phyloP scores from a whole-genome alignment of 2,797 vertebrate genomes.

The Acropternis orthonyx region DNA sequence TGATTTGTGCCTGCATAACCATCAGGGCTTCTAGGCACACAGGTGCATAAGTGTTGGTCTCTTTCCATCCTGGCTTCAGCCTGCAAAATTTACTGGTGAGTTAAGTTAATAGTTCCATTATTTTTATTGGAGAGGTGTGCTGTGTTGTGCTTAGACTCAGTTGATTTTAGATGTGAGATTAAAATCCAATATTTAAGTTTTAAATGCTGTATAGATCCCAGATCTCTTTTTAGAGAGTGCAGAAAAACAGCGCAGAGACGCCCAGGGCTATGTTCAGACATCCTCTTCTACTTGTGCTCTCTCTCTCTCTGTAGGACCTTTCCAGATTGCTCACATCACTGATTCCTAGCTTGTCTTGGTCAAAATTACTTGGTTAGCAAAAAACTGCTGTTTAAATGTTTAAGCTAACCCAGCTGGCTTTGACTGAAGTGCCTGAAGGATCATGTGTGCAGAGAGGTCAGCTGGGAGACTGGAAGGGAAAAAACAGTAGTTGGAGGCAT shows the following conservation, averaged over 20 bases:
- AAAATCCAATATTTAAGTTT: background rate
- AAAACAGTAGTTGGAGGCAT: background rate
- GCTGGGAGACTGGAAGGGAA: background rate
- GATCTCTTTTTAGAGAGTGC: background rate
- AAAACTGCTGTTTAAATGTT: background rate
- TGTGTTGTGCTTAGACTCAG: background rate
- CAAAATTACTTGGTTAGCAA: background rate
- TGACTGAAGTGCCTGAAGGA: background rate
- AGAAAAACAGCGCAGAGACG: background rate
- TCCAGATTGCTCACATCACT: background rate
- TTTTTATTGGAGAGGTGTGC: background rate
- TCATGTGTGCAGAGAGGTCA: background rate
- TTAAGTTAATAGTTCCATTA: background rate
- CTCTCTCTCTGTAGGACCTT: background rate
- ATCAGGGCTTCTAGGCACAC: background rate
- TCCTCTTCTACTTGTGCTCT: background rate
- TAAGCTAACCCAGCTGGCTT: background rate
- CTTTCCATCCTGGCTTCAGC: background rate
- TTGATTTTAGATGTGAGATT: background rate
- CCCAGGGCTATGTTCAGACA: background rate
- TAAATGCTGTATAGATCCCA: background rate
- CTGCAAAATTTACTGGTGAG: background rate
- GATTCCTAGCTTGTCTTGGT: background rate
- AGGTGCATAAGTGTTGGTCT: fast-evolving
- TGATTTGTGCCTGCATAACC: background rate